These are phyloP conservation scores for Anthoscopus minutus DNA, from an alignment of 2,113 vertebrate species.

Conservation along the genomic window DNA sequence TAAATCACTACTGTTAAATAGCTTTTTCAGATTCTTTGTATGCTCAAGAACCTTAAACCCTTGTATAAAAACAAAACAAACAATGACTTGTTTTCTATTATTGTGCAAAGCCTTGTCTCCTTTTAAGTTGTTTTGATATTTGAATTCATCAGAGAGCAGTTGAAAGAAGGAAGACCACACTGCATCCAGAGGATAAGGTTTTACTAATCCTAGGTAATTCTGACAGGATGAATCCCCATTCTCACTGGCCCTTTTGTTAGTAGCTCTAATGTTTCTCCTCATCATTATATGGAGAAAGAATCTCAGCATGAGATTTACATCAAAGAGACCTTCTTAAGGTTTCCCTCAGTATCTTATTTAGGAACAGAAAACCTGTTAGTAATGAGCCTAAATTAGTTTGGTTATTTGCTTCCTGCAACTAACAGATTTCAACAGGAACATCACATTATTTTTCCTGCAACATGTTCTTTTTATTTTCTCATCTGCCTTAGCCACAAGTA, in stretches of 20 bases:
- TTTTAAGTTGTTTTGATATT: neutral
- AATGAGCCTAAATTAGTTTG: neutral
- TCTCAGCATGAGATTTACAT: conserved; percentile 24
- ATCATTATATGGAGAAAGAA: conserved; percentile 11
- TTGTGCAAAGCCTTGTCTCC: neutral
- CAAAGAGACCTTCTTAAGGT: conserved; percentile 13
- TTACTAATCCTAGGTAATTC: conserved; percentile 31
- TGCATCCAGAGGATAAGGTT: neutral
- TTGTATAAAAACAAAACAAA: neutral
- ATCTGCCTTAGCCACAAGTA: neutral
- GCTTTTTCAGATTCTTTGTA: neutral
- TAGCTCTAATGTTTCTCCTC: neutral
- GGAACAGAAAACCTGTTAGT: neutral
- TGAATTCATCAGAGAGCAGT: neutral
- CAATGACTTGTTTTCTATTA: neutral
- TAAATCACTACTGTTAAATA: conserved; percentile 8
- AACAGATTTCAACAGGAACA: neutral
- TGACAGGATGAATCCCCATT: conserved; percentile 9
- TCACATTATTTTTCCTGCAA: neutral
- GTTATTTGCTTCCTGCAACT: neutral
- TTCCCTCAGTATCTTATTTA: neutral
- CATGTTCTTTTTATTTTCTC: neutral
- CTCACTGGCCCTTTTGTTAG: neutral
- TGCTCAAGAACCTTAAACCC: neutral
- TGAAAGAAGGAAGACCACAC: neutral